Conservation (phyloP, 1,140 invertebrate genomes). For the Coptotermes formosanus region DNA sequence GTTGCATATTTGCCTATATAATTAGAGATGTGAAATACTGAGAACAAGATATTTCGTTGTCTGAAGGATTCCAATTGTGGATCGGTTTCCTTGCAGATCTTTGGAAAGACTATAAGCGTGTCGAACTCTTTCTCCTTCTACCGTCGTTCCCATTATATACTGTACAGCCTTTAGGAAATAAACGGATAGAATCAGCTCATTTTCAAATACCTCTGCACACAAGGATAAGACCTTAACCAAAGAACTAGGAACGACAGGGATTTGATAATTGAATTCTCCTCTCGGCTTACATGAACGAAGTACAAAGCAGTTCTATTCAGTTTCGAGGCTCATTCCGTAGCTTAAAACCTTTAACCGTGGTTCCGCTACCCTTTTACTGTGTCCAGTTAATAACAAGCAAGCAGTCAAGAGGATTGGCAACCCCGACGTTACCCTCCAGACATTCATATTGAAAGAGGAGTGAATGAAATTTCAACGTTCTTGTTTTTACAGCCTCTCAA, state of each 20-base stretch:
- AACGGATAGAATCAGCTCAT: no score
- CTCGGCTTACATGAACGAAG: not conserved
- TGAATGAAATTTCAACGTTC: no score
- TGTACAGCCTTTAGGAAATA: not conserved
- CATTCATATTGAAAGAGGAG: not conserved
- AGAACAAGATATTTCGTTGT: not conserved
- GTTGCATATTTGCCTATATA: no score
- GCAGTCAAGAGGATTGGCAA: not conserved
- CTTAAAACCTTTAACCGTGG: not conserved
- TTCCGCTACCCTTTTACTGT: not conserved
- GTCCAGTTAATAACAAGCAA: not conserved
- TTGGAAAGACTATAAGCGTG: not conserved
- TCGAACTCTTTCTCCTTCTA: not conserved
- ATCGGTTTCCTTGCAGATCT: not conserved
- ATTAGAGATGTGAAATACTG: not conserved
- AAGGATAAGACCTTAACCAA: not conserved
- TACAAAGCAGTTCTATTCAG: not conserved
- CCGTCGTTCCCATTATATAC: not conserved
- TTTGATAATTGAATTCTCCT: constrained; percentile 11
- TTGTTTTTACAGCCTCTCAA: no score
- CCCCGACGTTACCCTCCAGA: not conserved
- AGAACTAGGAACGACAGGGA: not conserved
- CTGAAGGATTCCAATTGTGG: not conserved
- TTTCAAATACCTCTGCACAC: not conserved
- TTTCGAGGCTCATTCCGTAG: not conserved